Base-by-base conservation (phyloP, 2,888 invertebrate species). In the Microctonus hyperodae region DNA sequence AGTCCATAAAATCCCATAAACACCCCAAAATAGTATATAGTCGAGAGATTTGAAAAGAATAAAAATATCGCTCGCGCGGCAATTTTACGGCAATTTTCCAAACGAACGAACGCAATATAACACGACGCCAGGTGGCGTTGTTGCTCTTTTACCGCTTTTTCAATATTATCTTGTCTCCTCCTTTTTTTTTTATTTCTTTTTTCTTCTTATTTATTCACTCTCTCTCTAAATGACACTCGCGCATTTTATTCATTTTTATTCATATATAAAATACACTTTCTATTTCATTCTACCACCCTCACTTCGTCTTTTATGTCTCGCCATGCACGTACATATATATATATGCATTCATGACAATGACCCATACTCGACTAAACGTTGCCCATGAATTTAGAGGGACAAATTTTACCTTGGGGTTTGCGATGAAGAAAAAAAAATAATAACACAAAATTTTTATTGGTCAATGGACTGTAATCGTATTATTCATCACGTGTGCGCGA, bases 71-170 rank as follows among this genome's bases (percentile, higher is more conserved):
- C 75, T 81, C 78, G 76, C 75, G 78, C 75, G 75, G 81, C 78
- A 83, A 83, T 83, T 83, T 83, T 82, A 82, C 82, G 82, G 81
- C 79, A 83, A 83, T 83, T 83, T 83, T 83, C 83, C 82, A 74
- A 77, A 70, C 74, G 77, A 75, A 65, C 77, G 79, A 78, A 73
- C 73, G 68, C 72, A 70, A 70, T 66, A 44, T 44, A 44, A 16
- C 20, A 16, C 58, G 61, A 56, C 44, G 55, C 69, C 68, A 69
- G 72, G 68, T 67, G 67, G 63, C 59, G 63, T 53, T 57, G 53
- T 57, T 67, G 67, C 63, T 67, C 67, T 57, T 67, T 67, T 67
- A 63, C 35, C 33, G 50, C 62, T 59, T 65, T 68, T 67, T 68
- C 7, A 3, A 23, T n/a, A 53, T 53, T 20, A 40, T 60, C 64